Percentiles rank a stretch among this genome's conserved stretches.
These are phyloP conservation scores for Nasonia vitripennis DNA, from an alignment of 1,140 invertebrate genomes.

Conservation along the genomic window DNA sequence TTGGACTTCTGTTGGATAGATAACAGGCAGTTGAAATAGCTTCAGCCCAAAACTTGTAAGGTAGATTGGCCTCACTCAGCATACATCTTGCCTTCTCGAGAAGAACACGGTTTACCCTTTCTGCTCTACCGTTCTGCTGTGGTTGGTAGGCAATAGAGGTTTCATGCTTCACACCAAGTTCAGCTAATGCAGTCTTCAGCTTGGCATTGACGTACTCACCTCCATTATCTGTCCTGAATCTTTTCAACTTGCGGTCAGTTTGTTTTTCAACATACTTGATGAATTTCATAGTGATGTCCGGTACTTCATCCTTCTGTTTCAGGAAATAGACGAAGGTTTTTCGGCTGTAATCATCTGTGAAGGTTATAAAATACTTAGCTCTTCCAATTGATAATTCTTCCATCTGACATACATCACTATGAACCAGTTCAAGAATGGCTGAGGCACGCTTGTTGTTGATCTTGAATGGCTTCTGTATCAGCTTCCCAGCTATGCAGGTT, in stretches of 20 bases:
- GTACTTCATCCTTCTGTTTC: conserved; percentile 25
- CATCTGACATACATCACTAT: conserved; percentile 26
- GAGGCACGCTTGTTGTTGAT: not conserved
- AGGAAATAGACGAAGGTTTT: conserved; percentile 25
- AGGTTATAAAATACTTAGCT: conserved; percentile 55
- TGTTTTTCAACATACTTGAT: conserved; percentile 14
- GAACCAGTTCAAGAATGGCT: not conserved
- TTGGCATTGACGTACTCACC: conserved; percentile 51
- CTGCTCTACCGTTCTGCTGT: conserved; percentile 64
- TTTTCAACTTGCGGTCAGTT: conserved; percentile 43
- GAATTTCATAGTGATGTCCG: not conserved
- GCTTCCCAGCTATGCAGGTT: too few species aligned
- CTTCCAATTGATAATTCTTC: conserved; percentile 42
- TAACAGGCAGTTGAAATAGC: conserved; percentile 61
- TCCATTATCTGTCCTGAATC: conserved; percentile 54
- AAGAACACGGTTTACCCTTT: conserved; percentile 63
- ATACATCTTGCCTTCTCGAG: conserved; percentile 57
- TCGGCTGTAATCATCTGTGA: conserved; percentile 11
- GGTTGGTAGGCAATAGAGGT: conserved; percentile 59
- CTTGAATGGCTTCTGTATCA: not conserved
- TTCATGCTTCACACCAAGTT: conserved; percentile 50
- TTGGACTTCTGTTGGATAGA: conserved; percentile 56
- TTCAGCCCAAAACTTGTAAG: conserved; percentile 61
- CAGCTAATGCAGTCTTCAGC: not conserved
- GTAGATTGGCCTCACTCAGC: conserved; percentile 34